Evolutionary conservation across 2,888 invertebrate genomes (phyloP).

Genomic region (Gisinianus flammeolus): DNA sequence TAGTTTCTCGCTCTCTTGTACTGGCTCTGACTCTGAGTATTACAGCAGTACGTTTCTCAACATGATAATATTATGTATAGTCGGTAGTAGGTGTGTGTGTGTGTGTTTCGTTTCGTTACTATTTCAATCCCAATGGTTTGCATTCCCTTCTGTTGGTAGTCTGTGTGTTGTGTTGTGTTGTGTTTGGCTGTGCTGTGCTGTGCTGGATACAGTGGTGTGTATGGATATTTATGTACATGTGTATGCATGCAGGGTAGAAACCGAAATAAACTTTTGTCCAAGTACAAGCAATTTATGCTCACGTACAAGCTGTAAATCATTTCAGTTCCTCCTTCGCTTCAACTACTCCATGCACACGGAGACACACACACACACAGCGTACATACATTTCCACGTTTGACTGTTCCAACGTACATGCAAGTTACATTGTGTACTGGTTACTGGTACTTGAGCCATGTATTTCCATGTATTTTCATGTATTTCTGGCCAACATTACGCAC

Average conservation of each 20-base stretch:
- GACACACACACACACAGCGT: not conserved
- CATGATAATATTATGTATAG: not conserved
- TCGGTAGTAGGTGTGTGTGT: not conserved
- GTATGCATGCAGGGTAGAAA: not conserved
- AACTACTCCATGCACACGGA: conserved; percentile 25
- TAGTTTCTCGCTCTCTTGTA: not conserved
- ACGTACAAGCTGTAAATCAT: conserved; percentile 57
- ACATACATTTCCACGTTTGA: conserved; percentile 4
- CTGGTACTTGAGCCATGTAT: not conserved
- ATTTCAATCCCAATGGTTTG: not conserved
- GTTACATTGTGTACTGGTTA: conserved; percentile 2
- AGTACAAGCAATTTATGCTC: conserved; percentile 56
- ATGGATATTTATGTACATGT: not conserved
- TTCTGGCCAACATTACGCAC: conserved; percentile 25
- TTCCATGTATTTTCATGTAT: not conserved
- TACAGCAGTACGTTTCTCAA: not conserved
- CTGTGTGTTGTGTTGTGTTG: not conserved
- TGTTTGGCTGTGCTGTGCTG: not conserved
- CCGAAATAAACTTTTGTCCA: conserved; percentile 44
- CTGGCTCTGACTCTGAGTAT: not conserved
- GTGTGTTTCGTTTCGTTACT: not conserved
- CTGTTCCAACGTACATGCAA: not conserved
- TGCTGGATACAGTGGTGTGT: not conserved
- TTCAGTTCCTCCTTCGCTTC: conserved; percentile 50
- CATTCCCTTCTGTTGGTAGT: not conserved